Conservation (phyloP, 2,888 invertebrate genomes). For the Plutella xylostella region DNA sequence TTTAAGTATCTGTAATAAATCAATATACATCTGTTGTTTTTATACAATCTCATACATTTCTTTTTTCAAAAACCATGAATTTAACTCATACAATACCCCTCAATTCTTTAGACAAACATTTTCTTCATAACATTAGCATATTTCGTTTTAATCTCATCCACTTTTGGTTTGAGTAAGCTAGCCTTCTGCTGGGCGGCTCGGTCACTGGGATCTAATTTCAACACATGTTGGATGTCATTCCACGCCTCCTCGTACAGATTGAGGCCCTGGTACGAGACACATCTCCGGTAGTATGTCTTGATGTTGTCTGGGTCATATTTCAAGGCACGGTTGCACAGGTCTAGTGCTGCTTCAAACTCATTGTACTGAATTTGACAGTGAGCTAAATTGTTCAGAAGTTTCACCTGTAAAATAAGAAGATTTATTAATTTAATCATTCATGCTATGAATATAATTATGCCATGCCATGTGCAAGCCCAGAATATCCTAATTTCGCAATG, state of each 20-base stretch:
- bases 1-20: too few relatives aligned
- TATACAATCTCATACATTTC: too few relatives aligned
- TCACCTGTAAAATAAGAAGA: constrained; percentile 47
- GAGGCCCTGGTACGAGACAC: constrained; percentile 76
- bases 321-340: constrained; percentile 81
- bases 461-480: too few relatives aligned
- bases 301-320: constrained; percentile 80
- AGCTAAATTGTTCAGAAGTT: constrained; percentile 85
- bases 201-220: constrained; percentile 74
- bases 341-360: constrained; percentile 74
- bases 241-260: constrained; percentile 76
- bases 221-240: constrained; percentile 63
- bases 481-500: too few relatives aligned
- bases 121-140: constrained; percentile 71
- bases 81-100: too few relatives aligned
- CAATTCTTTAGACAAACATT: too few relatives aligned
- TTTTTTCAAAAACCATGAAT: too few relatives aligned
- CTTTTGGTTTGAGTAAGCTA: constrained; percentile 60
- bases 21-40: too few relatives aligned
- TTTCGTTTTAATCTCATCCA: constrained; percentile 71
- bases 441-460: too few relatives aligned
- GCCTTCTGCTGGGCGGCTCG: constrained; percentile 72
- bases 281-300: constrained; percentile 90
- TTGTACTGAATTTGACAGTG: constrained; percentile 80
- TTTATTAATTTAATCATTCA: background rate